These are phyloP conservation scores for Solen grandis DNA, from an alignment of 1,140 invertebrate species.

Conservation along the genomic window DNA sequence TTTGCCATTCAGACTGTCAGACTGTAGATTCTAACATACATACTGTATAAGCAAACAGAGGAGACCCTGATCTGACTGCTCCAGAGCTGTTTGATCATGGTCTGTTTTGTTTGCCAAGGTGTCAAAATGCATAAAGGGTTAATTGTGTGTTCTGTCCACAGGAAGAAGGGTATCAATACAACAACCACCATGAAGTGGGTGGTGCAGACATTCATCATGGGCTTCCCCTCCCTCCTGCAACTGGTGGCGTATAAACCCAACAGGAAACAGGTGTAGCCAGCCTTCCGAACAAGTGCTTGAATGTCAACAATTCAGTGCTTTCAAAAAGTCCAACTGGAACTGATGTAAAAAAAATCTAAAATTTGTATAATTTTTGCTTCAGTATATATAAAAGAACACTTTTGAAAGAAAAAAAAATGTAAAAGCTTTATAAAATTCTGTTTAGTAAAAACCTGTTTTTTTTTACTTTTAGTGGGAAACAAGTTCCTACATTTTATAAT, in stretches of 20 bases:
- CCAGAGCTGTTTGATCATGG: no score
- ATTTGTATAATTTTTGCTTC: background rate
- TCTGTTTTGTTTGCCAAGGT: no score
- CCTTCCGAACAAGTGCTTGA: background rate
- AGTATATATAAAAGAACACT: background rate
- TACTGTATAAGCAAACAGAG: no score
- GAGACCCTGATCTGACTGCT: no score
- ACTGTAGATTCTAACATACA: background rate
- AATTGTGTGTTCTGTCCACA: slow-evolving; percentile 3
- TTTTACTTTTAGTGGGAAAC: no score
- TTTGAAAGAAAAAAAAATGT: background rate
- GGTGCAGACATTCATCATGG: slow-evolving; percentile 63
- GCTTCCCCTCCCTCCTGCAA: slow-evolving; percentile 60
- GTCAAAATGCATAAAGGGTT: background rate
- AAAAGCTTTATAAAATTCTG: background rate
- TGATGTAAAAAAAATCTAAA: background rate
- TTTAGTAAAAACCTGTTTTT: no score
- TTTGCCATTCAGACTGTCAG: background rate
- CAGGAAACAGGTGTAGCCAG: slow-evolving; percentile 1
- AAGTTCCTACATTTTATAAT: no score
- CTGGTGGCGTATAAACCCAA: slow-evolving; percentile 48
- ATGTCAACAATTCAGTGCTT: background rate
- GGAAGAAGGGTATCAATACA: slow-evolving; percentile 50
- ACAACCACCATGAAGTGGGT: slow-evolving; percentile 60
- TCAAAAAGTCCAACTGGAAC: background rate